These are phyloP conservation scores for Ambastaia sidthimunki DNA, from an alignment of 2,797 vertebrate species.

Conservation along the genomic window DNA sequence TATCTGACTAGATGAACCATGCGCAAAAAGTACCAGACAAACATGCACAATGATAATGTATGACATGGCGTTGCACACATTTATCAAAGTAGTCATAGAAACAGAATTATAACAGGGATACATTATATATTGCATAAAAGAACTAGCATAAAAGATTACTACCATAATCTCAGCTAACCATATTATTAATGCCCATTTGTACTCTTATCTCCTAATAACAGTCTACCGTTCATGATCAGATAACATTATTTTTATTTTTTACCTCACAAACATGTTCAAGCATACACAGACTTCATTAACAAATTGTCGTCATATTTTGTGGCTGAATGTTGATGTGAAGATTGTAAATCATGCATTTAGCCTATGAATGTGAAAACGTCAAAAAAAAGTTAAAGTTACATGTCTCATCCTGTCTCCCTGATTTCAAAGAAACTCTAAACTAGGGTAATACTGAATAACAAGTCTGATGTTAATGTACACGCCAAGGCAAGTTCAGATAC, in stretches of 20 bases:
- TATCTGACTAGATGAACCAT: neutral
- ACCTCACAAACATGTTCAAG: constrained; percentile 3
- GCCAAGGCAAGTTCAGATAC: constrained; percentile 28
- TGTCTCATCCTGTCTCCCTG: constrained; percentile 4
- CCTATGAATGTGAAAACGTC: neutral
- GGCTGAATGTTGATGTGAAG: neutral
- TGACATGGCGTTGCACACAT: neutral
- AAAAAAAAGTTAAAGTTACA: constrained; percentile 1
- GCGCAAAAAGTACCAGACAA: neutral
- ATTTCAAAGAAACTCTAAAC: constrained; percentile 19
- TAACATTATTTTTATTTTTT: neutral
- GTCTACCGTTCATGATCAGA: neutral
- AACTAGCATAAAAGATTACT: too few relatives aligned
- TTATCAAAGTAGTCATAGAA: neutral
- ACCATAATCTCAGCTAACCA: constrained; percentile 5
- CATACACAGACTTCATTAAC: neutral
- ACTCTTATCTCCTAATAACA: neutral
- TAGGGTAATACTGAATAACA: neutral
- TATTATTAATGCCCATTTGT: neutral
- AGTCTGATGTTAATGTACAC: constrained; percentile 6
- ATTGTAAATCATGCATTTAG: neutral
- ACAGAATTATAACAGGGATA: constrained; percentile 1
- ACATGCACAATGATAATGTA: neutral
- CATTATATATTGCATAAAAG: constrained; percentile 6
- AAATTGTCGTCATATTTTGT: neutral